Percentiles rank a stretch among this genome's conserved stretches.
These are phyloP conservation scores for Lutjanus erythropterus DNA, from an alignment of 2,113 vertebrate genomes.

Conservation along the genomic window DNA sequence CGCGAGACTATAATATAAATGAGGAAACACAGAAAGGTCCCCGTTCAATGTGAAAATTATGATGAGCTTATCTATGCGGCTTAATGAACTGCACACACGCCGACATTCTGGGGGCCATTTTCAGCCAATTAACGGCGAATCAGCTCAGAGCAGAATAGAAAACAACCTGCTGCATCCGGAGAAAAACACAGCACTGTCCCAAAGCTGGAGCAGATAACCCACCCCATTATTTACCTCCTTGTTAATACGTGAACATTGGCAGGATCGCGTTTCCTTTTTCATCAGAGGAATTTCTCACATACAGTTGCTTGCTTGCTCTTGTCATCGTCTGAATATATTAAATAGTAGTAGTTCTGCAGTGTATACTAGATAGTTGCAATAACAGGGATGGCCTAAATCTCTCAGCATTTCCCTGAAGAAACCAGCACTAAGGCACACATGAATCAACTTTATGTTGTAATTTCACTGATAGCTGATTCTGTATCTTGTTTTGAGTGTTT, in stretches of 20 bases:
- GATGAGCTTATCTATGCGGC: slow-evolving; percentile 69
- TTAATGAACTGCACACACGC: slow-evolving; percentile 68
- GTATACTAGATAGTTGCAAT: not conserved
- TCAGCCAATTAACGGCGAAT: slow-evolving; percentile 71
- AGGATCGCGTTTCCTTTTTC: slow-evolving; percentile 17
- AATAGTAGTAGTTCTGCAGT: not conserved
- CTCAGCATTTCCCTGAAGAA: slow-evolving; percentile 10
- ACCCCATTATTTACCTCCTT: slow-evolving; percentile 53
- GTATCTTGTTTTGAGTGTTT: slow-evolving; percentile 18
- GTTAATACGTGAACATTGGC: slow-evolving; percentile 36
- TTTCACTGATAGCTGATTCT: slow-evolving; percentile 33
- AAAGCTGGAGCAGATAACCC: slow-evolving; percentile 56
- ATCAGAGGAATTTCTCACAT: slow-evolving; percentile 22
- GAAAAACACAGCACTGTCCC: slow-evolving; percentile 25
- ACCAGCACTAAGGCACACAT: not conserved
- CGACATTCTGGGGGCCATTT: slow-evolving; percentile 64
- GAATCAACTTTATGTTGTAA: slow-evolving; percentile 20
- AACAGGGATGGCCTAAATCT: slow-evolving; percentile 24
- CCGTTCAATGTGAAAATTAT: slow-evolving; percentile 65
- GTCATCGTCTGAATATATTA: slow-evolving; percentile 18
- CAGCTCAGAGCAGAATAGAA: slow-evolving; percentile 63
- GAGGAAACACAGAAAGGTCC: slow-evolving; percentile 47
- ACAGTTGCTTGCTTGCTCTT: not conserved
- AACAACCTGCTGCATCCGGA: slow-evolving; percentile 60
- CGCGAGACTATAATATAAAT: slow-evolving; percentile 62